Evolutionary conservation across 2,797 vertebrate genomes (phyloP).

Genomic region (Sebastes matsubarae): DNA sequence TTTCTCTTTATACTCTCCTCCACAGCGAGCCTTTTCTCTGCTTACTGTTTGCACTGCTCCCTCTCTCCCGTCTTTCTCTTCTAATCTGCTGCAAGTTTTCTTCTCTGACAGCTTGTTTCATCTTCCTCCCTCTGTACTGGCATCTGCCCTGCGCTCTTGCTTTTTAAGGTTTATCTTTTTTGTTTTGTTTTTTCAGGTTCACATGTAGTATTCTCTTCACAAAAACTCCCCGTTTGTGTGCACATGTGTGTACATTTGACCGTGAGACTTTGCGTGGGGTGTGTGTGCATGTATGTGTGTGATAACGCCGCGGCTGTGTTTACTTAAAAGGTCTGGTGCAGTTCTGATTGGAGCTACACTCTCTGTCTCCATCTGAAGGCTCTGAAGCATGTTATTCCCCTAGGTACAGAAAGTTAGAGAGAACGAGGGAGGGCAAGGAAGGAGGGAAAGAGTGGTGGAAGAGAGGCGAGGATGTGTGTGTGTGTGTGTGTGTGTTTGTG

Average conservation of each 20-base stretch:
- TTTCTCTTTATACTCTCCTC: slow-evolving; percentile 34
- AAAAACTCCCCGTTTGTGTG: background rate
- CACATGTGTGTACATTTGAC: slow-evolving; percentile 11
- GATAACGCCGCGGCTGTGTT: slow-evolving; percentile 44
- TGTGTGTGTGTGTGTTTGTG: background rate
- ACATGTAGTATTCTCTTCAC: background rate
- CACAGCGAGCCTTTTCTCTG: slow-evolving; percentile 17
- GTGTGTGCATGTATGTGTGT: background rate
- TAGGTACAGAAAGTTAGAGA: slow-evolving; percentile 64
- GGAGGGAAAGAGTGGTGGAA: slow-evolving; percentile 7
- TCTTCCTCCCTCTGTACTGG: slow-evolving; percentile 36
- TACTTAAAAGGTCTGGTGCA: slow-evolving; percentile 66
- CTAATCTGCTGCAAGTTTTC: slow-evolving; percentile 64
- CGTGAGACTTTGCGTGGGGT: background rate
- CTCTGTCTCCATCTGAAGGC: slow-evolving; percentile 66
- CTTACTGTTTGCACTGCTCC: slow-evolving; percentile 32
- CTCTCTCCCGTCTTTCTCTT: slow-evolving; percentile 38
- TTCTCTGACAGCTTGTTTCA: slow-evolving; percentile 66
- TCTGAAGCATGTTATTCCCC: slow-evolving; percentile 74
- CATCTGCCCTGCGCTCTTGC: slow-evolving; percentile 35
- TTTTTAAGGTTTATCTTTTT: slow-evolving; percentile 26
- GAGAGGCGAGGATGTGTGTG: slow-evolving; percentile 1
- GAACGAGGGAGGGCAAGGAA: slow-evolving; percentile 19
- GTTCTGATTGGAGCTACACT: slow-evolving; percentile 61
- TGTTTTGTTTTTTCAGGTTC: background rate